These are phyloP conservation scores for Masticophis lateralis DNA, from an alignment of 2,797 vertebrate species.

Conservation along the genomic window DNA sequence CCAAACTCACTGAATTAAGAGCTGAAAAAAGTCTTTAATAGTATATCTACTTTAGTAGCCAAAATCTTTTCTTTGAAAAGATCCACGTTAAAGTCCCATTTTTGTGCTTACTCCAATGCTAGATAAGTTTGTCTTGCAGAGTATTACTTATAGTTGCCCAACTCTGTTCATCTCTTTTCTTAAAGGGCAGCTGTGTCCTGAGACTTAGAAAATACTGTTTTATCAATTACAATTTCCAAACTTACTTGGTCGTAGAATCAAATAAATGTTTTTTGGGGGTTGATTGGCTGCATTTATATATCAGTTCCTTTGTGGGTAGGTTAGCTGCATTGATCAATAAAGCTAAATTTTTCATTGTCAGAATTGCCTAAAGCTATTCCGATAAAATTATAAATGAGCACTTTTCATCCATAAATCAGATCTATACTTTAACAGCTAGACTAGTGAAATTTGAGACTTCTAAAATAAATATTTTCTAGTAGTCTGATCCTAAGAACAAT, in stretches of 20 bases:
- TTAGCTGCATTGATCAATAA: constrained; percentile 76
- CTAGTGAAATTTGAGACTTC: constrained; percentile 63
- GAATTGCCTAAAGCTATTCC: constrained; percentile 72
- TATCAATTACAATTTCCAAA: constrained; percentile 68
- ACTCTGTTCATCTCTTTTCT: constrained; percentile 53
- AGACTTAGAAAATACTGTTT: constrained; percentile 69
- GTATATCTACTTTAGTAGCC: background rate
- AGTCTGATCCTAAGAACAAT: background rate
- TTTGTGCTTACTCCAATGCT: background rate
- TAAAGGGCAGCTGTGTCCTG: constrained; percentile 68
- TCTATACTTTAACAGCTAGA: constrained; percentile 65
- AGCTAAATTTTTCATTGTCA: constrained; percentile 79
- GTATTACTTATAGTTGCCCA: constrained; percentile 42
- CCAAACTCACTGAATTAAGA: background rate
- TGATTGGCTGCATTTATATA: constrained; percentile 53
- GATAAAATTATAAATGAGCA: constrained; percentile 78
- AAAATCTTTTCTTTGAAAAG: background rate
- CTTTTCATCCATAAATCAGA: constrained; percentile 79
- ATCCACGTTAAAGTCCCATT: background rate
- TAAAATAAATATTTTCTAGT: constrained; percentile 38
- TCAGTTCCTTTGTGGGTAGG: constrained; percentile 72
- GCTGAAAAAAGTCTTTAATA: constrained; percentile 7
- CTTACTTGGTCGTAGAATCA: constrained; percentile 70
- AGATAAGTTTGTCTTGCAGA: background rate
- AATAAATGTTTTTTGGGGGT: constrained; percentile 60